A percentile compares a stretch with the other conserved stretches of the same genome.
phyloP scores from a whole-genome alignment of 2,797 vertebrate genomes.

The Poliocrania exsul region DNA sequence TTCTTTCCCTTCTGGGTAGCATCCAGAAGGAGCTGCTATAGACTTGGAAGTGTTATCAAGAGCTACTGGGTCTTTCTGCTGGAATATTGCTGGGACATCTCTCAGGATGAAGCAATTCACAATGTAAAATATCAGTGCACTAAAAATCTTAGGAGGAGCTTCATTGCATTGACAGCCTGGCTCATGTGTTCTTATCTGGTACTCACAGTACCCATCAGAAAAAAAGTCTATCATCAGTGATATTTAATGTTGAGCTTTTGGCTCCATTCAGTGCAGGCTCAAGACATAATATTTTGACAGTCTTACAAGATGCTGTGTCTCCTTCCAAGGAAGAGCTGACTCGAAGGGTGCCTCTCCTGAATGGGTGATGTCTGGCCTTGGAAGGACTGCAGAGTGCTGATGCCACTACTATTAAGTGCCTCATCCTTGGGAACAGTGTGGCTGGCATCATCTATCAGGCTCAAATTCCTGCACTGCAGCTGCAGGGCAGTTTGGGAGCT shows the following conservation, averaged over 20 bases:
- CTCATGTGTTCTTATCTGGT: constrained; percentile 3
- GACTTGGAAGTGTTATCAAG: not conserved
- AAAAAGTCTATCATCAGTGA: not conserved
- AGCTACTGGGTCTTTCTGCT: not conserved
- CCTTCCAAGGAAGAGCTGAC: not conserved
- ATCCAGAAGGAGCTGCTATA: not conserved
- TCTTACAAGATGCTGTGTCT: not conserved
- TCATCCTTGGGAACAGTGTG: accelerated
- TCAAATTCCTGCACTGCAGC: not conserved
- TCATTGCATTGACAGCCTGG: not conserved
- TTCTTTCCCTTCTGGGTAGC: not conserved
- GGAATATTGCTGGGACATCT: not conserved
- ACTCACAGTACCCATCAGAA: not conserved
- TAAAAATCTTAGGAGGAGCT: constrained; percentile 18
- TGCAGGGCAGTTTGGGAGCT: not conserved
- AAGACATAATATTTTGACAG: not conserved
- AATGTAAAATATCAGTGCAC: not conserved
- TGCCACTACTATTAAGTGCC: not conserved
- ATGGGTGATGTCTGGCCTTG: not conserved
- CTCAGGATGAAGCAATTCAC: not conserved
- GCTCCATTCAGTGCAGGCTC: not conserved
- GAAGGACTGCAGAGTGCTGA: not conserved
- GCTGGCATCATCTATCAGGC: not conserved
- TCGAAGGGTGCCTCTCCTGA: accelerated
- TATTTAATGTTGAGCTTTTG: constrained; percentile 1